Evolutionary conservation across 2,113 vertebrate species (phyloP).

Genomic region (Gadus chalcogrammus): DNA sequence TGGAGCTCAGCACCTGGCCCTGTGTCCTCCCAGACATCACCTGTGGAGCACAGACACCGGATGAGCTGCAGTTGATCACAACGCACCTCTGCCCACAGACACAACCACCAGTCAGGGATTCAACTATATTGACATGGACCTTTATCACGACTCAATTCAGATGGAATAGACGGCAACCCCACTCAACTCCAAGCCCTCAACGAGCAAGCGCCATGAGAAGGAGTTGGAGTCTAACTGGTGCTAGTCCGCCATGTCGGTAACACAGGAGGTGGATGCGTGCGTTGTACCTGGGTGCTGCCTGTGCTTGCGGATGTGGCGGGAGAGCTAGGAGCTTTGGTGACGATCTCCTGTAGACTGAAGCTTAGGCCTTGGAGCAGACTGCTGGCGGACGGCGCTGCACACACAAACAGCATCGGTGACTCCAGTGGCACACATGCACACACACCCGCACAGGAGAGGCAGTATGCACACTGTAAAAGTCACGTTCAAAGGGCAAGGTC

Average conservation of each 20-base stretch:
- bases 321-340: constrained; percentile 81
- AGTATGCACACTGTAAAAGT: neutral
- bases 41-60: constrained; percentile 51
- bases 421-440: constrained; percentile 1
- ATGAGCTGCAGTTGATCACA: neutral
- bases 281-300: constrained; percentile 71
- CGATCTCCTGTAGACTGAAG: constrained; percentile 96
- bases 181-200: too few species aligned
- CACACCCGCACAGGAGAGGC: constrained; percentile 10
- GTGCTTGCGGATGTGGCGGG: constrained; percentile 67
- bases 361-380: constrained; percentile 95
- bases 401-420: constrained; percentile 23
- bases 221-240: too few species aligned
- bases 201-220: too few species aligned
- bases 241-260: neutral
- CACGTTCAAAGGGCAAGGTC: constrained; percentile 39
- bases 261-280: too few species aligned
- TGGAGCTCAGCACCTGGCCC: constrained; percentile 74
- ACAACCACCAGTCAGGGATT: neutral
- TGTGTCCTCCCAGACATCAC: constrained; percentile 74
- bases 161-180: neutral
- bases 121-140: too few species aligned
- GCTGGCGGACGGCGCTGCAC: constrained; percentile 88
- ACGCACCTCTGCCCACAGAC: too few species aligned
- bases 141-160: too few species aligned